Evolutionary conservation across 2,888 invertebrate genomes (phyloP).

Genomic region (Cosmia pyralina): DNA sequence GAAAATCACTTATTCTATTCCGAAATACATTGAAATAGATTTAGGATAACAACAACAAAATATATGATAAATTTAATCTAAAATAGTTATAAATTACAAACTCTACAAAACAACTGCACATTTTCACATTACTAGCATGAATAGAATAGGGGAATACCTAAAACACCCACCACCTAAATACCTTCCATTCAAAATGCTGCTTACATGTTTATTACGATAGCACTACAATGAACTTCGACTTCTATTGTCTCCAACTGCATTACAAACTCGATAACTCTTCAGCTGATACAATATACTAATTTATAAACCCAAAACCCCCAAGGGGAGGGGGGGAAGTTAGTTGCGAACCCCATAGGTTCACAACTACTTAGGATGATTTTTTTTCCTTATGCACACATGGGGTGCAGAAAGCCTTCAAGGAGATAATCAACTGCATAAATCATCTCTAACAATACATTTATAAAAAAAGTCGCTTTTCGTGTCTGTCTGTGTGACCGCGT

Average conservation of each 20-base stretch:
- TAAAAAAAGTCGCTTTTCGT: not conserved
- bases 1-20: too few species aligned
- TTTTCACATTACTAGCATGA: slow-evolving; percentile 2
- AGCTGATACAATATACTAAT: too few species aligned
- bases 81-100: not conserved
- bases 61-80: not conserved
- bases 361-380: too few species aligned
- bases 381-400: too few species aligned
- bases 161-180: not conserved
- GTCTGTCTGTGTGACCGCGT: not conserved
- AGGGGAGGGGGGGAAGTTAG: too few species aligned
- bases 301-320: too few species aligned
- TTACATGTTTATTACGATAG: slow-evolving; percentile 5
- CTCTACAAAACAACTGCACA: not conserved
- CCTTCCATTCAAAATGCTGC: not conserved
- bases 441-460: too few species aligned
- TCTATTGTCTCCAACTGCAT: slow-evolving; percentile 36
- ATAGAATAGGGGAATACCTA: slow-evolving; percentile 15
- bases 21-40: not conserved
- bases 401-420: too few species aligned
- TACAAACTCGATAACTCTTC: slow-evolving; percentile 39
- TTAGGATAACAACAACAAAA: not conserved
- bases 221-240: slow-evolving; percentile 31
- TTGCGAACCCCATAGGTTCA: too few species aligned
- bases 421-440: slow-evolving; percentile 33